Evolutionary conservation across 2,888 invertebrate species (phyloP), one percentile per base, ranked within the genome.

Genomic region (Taphrorychus bicolor): DNA sequence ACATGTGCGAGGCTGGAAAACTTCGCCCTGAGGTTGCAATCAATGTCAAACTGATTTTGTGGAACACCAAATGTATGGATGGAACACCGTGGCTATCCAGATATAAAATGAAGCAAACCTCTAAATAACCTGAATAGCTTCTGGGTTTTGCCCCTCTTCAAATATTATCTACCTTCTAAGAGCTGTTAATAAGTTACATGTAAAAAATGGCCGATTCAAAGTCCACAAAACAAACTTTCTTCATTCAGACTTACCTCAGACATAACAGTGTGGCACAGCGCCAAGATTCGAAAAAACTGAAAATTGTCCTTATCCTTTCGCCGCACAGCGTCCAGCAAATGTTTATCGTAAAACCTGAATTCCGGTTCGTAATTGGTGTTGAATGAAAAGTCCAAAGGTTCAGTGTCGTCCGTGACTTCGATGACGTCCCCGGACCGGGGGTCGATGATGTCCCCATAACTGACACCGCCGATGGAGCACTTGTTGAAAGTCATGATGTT

Each of bases 401-500:
- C 89, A 45, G 91, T 87, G 71, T 79, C 94, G 85, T 95, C 95
- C 57, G 88, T 91, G 52, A 95, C 87, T 81, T 96, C 96, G 71
- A 95, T 84, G 60, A 92, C 86, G 83, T 96, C 95, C 42, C 96
- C 96, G 53, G 95, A 94, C 76, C 87, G 86, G 73, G 92, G 89
- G 83, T 97, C 96, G 66, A 94, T 85, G 64, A 94, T 86, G 82
- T 98, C 97, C 17, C 99, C 99, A 83, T 96, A 99, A 64, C 91
- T 88, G 73, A 90, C 88, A 4, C 95, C 97, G 73, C 91, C 93
- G 74, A 99, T 96, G 71, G 98, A 95, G 83, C 98, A 98, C 85
- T 98, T 98, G 84, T 98, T 98, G 84, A 99, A 99, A 63, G 97
- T 95, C 99, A 99, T 99, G 76, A 99, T 97, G 83, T 99, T 99